phyloP scores from a whole-genome alignment of 2,888 invertebrate species.

The Eristalis tenax region DNA sequence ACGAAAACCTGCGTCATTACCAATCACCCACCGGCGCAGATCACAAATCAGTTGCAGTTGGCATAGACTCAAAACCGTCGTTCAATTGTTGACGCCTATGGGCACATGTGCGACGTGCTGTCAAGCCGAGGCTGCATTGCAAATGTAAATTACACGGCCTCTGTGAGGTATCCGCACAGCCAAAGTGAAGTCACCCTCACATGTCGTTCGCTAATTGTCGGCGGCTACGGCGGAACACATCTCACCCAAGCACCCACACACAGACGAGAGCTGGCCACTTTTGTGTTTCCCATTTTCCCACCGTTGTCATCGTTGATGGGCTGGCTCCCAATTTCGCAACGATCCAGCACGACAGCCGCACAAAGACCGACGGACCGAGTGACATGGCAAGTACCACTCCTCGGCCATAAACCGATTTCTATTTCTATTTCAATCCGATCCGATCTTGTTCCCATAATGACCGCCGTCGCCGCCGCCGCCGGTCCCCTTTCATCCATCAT shows the following conservation, averaged over 20 bases:
- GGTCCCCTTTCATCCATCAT: slow-evolving; percentile 25
- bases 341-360: background rate
- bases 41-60: background rate
- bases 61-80: background rate
- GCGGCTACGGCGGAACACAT: background rate
- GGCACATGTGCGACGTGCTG: background rate
- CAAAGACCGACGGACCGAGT: slow-evolving; percentile 4
- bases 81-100: background rate
- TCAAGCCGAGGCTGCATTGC: background rate
- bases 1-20: too few relatives aligned
- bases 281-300: slow-evolving; percentile 1
- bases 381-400: background rate
- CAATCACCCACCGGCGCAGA: too few relatives aligned
- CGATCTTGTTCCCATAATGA: slow-evolving; percentile 57
- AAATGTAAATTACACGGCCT: background rate
- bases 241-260: background rate
- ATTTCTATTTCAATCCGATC: slow-evolving; percentile 37
- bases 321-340: slow-evolving; percentile 19
- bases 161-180: background rate
- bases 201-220: background rate
- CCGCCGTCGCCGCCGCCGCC: slow-evolving; percentile 13
- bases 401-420: slow-evolving; percentile 30
- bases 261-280: background rate
- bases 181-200: background rate
- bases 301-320: slow-evolving; percentile 1